phyloP scores from a whole-genome alignment of 2,797 vertebrate genomes.

The Notolepis coatsorum region DNA sequence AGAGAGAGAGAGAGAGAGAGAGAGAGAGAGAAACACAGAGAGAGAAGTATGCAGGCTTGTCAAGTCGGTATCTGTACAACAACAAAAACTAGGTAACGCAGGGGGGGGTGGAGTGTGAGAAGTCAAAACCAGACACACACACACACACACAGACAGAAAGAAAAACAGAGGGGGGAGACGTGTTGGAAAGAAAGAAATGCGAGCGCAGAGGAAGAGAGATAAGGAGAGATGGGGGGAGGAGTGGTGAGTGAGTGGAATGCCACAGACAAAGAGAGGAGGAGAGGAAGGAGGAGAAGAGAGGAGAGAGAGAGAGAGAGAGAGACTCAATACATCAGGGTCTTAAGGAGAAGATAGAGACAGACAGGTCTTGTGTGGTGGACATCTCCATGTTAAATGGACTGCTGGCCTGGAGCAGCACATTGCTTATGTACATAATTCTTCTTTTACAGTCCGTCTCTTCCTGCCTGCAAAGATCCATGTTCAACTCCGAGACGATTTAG shows the following conservation, averaged over 20 bases:
- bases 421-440: neutral
- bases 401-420: neutral
- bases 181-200: slow-evolving; percentile 67
- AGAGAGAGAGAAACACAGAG: slow-evolving; percentile 10
- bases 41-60: slow-evolving; percentile 30
- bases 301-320: slow-evolving; percentile 17
- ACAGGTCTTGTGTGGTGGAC: slow-evolving; percentile 17
- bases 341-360: slow-evolving; percentile 14
- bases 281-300: slow-evolving; percentile 21
- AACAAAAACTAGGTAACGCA: slow-evolving; percentile 29
- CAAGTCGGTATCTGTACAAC: slow-evolving; percentile 29
- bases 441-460: too few relatives aligned
- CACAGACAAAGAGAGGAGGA: slow-evolving; percentile 50
- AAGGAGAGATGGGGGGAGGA: slow-evolving; percentile 65
- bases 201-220: slow-evolving; percentile 67
- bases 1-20: slow-evolving; percentile 3
- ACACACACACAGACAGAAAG: slow-evolving; percentile 30
- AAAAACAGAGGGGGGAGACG: slow-evolving; percentile 56
- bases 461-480: too few relatives aligned
- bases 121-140: slow-evolving; percentile 49
- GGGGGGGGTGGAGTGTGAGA: slow-evolving; percentile 24
- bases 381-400: neutral
- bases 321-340: slow-evolving; percentile 53
- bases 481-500: too few relatives aligned
- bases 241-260: slow-evolving; percentile 71